phyloP scores from a whole-genome alignment of 2,113 vertebrate genomes.

The Cricetomys ansorgei region DNA sequence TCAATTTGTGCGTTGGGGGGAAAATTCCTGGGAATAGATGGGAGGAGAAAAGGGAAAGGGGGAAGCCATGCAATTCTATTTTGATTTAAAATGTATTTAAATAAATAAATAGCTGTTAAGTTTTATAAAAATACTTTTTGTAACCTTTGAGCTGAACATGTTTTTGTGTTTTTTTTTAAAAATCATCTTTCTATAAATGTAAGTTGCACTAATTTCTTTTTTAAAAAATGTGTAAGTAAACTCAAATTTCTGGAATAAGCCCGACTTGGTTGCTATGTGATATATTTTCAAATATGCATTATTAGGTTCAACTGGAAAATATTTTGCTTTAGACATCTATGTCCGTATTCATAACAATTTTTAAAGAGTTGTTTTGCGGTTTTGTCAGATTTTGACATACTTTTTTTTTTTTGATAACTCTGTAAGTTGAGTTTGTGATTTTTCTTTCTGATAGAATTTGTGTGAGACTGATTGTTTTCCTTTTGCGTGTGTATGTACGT shows the following conservation, averaged over 20 bases:
- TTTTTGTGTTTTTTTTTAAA: not conserved
- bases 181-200: not conserved
- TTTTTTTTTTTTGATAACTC: constrained; percentile 13
- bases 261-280: not conserved
- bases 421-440: not conserved
- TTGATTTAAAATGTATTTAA: not conserved
- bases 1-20: not conserved
- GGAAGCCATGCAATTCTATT: not conserved
- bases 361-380: constrained; percentile 9
- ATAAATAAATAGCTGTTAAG: not conserved
- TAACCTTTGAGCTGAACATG: not conserved
- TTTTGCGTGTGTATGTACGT: not conserved
- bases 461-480: not conserved
- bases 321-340: constrained; percentile 5
- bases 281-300: constrained; percentile 1
- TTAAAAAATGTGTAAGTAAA: not conserved
- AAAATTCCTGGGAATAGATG: not conserved
- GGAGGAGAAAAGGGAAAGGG: not conserved
- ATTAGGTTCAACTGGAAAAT: not conserved
- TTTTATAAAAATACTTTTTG: not conserved
- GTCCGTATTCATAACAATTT: not conserved
- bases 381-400: constrained; percentile 22
- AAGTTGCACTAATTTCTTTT: not conserved
- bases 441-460: not conserved
- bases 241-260: constrained; percentile 47